These are phyloP conservation scores for Hedychridium roseum DNA, from an alignment of 2,888 invertebrate genomes.

Conservation along the genomic window DNA sequence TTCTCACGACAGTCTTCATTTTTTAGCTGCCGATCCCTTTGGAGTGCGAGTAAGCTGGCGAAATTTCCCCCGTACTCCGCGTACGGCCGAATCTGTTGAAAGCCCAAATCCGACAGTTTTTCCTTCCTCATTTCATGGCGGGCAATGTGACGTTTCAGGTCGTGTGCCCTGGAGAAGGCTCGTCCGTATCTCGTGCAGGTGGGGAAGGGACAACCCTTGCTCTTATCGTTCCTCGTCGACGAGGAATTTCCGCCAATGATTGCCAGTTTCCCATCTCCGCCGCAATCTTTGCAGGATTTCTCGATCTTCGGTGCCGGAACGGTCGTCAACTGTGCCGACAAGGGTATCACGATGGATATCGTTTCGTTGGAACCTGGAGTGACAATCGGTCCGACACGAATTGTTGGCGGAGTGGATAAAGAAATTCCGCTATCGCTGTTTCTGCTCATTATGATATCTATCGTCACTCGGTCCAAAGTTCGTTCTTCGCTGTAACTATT, in stretches of 20 bases:
- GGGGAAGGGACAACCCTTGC: slow-evolving; percentile 59
- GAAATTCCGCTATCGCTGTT: slow-evolving; percentile 43
- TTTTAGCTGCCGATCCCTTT: slow-evolving; percentile 7
- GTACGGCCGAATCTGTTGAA: slow-evolving; percentile 18
- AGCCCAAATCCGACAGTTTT: slow-evolving; percentile 32
- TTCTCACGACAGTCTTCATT: slow-evolving; percentile 8
- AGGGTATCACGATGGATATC: slow-evolving; percentile 58
- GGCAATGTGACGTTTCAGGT: slow-evolving; percentile 57
- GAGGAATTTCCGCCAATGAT: neutral
- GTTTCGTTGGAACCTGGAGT: slow-evolving; percentile 52
- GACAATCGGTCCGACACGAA: slow-evolving; percentile 55
- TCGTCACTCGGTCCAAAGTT: too few relatives aligned
- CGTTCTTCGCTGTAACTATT: too few relatives aligned
- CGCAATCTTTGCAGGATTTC: slow-evolving; percentile 35
- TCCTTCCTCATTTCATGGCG: slow-evolving; percentile 57
- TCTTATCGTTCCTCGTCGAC: slow-evolving; percentile 44
- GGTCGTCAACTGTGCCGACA: slow-evolving; percentile 52
- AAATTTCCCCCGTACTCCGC: slow-evolving; percentile 42
- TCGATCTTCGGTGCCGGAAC: slow-evolving; percentile 40
- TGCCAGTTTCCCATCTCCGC: slow-evolving; percentile 29
- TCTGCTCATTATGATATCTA: slow-evolving; percentile 33
- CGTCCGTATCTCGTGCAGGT: slow-evolving; percentile 56
- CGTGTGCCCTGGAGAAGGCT: slow-evolving; percentile 59
- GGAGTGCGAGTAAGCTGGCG: slow-evolving; percentile 28
- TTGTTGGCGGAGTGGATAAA: slow-evolving; percentile 48